Evolutionary conservation across 2,888 invertebrate species (phyloP).

Genomic region (Aspidiotus rigidus): DNA sequence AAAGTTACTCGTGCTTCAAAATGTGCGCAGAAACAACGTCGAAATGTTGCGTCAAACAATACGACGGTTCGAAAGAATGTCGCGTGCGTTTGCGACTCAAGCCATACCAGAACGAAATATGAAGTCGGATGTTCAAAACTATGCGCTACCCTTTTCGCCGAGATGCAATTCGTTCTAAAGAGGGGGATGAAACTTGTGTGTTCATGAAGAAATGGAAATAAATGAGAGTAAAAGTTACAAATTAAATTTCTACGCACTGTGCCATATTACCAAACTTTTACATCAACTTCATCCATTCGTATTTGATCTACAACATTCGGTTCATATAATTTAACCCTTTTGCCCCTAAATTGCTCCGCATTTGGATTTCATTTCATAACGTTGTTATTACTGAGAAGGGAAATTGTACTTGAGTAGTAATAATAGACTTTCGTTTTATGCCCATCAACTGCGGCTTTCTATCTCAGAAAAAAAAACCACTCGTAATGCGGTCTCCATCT

Average conservation of each 20-base stretch:
- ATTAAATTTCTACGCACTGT: constrained; percentile 10
- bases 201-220: constrained; percentile 8
- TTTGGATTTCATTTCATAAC: no score
- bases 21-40: no score
- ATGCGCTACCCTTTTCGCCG: neutral
- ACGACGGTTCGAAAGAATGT: neutral
- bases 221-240: constrained; percentile 11
- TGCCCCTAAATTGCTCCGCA: no score
- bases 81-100: neutral
- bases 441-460: no score
- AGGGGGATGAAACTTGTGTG: constrained; percentile 13
- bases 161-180: neutral
- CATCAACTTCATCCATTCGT: constrained; percentile 3
- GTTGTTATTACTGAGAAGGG: no score
- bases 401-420: neutral
- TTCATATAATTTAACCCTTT: neutral
- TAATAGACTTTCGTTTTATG: neutral
- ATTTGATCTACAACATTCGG: neutral
- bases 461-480: no score
- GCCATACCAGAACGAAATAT: constrained; percentile 1
- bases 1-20: no score
- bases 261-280: neutral
- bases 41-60: no score
- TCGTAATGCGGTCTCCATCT: no score
- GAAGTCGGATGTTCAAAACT: neutral